Conservation (phyloP, 2,113 vertebrate species). For the Carettochelys insculpta region DNA sequence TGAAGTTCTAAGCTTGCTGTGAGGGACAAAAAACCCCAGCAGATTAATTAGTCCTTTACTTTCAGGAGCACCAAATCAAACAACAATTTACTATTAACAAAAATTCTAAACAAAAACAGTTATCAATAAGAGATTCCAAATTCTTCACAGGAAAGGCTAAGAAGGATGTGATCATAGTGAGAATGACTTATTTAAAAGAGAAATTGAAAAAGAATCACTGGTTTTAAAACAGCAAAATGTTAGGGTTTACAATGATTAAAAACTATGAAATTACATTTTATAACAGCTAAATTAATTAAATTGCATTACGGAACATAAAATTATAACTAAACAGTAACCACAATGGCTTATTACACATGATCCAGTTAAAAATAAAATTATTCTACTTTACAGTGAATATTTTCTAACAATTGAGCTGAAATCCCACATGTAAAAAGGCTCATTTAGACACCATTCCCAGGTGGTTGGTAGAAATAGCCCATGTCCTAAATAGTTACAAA, state of each 20-base stretch:
- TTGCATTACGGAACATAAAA: neutral
- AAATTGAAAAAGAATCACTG: neutral
- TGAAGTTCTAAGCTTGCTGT: neutral
- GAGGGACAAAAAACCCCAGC: neutral
- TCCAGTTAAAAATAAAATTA: conserved; percentile 1
- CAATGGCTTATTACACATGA: neutral
- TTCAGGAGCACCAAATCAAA: neutral
- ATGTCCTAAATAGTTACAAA: neutral
- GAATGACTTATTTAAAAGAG: neutral
- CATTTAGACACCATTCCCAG: neutral
- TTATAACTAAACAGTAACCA: neutral
- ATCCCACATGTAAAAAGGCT: neutral
- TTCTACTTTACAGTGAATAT: neutral
- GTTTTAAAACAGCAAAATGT: neutral
- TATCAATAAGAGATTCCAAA: neutral
- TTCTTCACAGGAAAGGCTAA: neutral
- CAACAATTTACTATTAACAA: neutral
- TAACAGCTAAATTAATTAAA: neutral
- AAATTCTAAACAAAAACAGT: neutral
- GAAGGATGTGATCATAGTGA: neutral
- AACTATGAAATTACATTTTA: neutral
- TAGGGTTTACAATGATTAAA: neutral
- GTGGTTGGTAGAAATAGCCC: neutral
- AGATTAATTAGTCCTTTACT: neutral
- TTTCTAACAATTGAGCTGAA: neutral